Evolutionary conservation across 2,888 invertebrate species (phyloP), one percentile per base, ranked within the genome.

Genomic region (Pollenia griseotomentosa): DNA sequence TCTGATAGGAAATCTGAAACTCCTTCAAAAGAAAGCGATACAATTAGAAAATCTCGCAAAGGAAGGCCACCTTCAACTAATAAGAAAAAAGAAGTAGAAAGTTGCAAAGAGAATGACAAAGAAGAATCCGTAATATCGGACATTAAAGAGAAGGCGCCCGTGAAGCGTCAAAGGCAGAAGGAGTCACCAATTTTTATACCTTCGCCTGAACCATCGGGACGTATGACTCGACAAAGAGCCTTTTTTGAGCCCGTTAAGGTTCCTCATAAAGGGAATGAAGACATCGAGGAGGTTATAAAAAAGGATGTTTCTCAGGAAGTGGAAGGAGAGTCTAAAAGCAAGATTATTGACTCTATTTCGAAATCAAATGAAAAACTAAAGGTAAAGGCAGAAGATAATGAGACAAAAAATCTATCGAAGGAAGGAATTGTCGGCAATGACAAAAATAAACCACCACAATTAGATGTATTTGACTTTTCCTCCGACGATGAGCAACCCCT

Each of bases 401-500:
- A 86, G 11, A 74, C 71, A 16, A 57, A 73, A 65, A 48, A 53
- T 3, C 11, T 42, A 42, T 16, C 53, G 12, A 77, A 70, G 48
- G 53, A 71, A 4, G 2, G 1, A 1, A 6, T 44, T 44, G 12
- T 9, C 14, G 46, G 10, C 46, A 70, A 77, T 10, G 78, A 74
- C n/a, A 66, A 71, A 55, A 85, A 87, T 11, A 90, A 91, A 23
- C 82, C 86, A 44, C 88, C 90, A 40, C 90, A 89, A 14, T 87
- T 91, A 10, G 91, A 93, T 86, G 90, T 93, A 23, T 93, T 93
- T 78, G 93, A 93, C 68, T 95, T 94, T 89, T 95, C 95, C 9
- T 94, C 95, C 1, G 95, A 94, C 77, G 95, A 95, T 89, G 94
- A 95, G 88, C 94, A 94, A 89, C 94, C 94, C 2, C 90, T 94